Conservation (phyloP, 37 sponge, comb jelly and placozoan genomes). For the Axinella damicornis region DNA sequence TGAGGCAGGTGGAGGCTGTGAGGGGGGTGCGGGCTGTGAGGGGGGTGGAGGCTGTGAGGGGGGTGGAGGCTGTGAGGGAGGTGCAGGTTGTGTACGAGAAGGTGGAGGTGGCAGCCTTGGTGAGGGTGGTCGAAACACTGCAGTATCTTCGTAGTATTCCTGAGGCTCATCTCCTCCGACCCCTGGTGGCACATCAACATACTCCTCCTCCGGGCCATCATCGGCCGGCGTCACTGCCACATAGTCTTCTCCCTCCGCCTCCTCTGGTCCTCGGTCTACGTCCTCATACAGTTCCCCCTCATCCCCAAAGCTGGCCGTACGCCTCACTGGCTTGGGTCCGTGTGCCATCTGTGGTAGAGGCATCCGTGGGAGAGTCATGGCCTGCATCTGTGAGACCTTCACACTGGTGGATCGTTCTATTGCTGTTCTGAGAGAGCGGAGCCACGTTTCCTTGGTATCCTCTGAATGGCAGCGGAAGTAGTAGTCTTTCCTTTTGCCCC, state of each 20-base stretch:
- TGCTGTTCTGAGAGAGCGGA: not conserved
- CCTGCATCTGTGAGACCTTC: not conserved
- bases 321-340: too few relatives aligned
- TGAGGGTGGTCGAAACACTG: not conserved
- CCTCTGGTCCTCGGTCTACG: not conserved
- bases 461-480: conserved; percentile 58
- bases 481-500: conserved; percentile 71
- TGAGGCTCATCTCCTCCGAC: not conserved
- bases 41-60: not conserved
- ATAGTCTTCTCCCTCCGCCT: conserved; percentile 14
- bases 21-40: conserved; percentile 19
- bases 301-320: not conserved
- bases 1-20: not conserved
- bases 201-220: conserved; percentile 45
- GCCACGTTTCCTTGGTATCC: conserved; percentile 62
- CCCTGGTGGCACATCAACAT: conserved; percentile 30
- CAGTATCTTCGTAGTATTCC: conserved; percentile 25
- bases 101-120: conserved; percentile 31
- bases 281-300: conserved; percentile 3
- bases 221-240: not conserved
- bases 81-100: conserved; percentile 6
- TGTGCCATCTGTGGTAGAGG: not conserved
- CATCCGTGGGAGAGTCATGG: conserved; percentile 20
- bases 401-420: not conserved
- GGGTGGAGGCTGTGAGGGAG: conserved; percentile 27